Base-by-base conservation (phyloP, 1,140 invertebrate species). In the Meloidogyne floridensis region DNA sequence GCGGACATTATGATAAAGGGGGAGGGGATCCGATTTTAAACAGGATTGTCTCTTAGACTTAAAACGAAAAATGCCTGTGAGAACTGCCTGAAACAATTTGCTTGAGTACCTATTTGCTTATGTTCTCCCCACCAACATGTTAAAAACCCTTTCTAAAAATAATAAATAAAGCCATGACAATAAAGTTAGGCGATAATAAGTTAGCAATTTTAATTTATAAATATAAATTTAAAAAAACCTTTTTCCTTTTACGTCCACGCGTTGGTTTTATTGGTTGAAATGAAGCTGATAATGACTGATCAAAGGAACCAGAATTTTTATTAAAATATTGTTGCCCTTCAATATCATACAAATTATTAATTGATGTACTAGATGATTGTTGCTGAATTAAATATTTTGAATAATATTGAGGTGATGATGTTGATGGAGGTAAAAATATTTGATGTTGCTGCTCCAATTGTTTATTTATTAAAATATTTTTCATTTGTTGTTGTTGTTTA, bases 401-500 rank as follows among this genome's bases (percentile, higher is more conserved):
- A 65, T n/a, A 65, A 65, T 65, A 65, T 65, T 65, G 59, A n/a
- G 59, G 59, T 65, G 59, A 65, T 7, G 59, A n/a, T 0, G 59
- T n/a, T 5, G 59, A 65, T n/a, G 59, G n/a, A n/a, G 59, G 59
- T n/a, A 65, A 65, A 65, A 65, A 65, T n/a, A 65, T 54, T 54
- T 54, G n/a, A n/a, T 65, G 75, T 42, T 53, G 76, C n/a, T 42
- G 13, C 3, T 15, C 13, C 13, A 73, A 0, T n/a, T 43, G 72
- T 15, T 47, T n/a, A 20, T 47, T 32, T 54, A 6, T 6, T 51
- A 74, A 18, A 18, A 42, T 8, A 71, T 42, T 18, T 71, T 71
- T 18, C 5, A 83, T 77, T 54, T 81, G 87, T 54, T 92, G 90
- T 73, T 89, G 88, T 15, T 91, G 82, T 3, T 84, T 72, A 53